Evolutionary conservation across 2,797 vertebrate genomes (phyloP).

Genomic region (Glossophaga mutica): DNA sequence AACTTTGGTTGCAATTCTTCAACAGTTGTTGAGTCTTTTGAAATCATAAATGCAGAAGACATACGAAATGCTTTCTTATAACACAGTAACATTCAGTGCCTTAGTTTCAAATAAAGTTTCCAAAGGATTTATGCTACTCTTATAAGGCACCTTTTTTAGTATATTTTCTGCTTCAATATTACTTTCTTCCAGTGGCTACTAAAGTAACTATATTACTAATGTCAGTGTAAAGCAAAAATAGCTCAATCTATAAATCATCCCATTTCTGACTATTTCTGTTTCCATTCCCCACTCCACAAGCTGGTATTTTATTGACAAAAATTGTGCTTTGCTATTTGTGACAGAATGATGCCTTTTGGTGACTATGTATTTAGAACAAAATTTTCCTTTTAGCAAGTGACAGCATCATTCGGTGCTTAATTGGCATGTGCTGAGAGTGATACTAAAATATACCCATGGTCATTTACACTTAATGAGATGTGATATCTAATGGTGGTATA

Average conservation of each 20-base stretch:
- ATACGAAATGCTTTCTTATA: slow-evolving; percentile 17
- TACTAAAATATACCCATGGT: neutral
- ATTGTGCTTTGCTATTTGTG: neutral
- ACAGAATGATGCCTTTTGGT: slow-evolving; percentile 21
- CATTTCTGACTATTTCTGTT: neutral
- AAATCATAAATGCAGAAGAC: neutral
- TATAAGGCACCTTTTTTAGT: neutral
- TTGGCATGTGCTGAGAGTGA: neutral
- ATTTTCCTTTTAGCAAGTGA: slow-evolving; percentile 6
- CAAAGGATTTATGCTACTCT: neutral
- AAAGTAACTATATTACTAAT: neutral
- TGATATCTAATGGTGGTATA: neutral
- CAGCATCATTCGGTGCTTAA: neutral
- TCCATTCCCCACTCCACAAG: neutral
- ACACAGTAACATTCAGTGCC: neutral
- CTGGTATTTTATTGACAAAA: slow-evolving; percentile 13
- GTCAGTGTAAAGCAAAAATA: slow-evolving; percentile 18
- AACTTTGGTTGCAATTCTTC: neutral
- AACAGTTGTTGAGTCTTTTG: neutral
- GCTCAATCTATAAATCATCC: neutral
- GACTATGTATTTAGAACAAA: neutral
- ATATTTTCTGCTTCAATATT: neutral
- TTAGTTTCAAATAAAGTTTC: slow-evolving; percentile 16
- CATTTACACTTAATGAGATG: neutral
- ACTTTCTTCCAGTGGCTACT: neutral